phyloP scores from a whole-genome alignment of 2,888 invertebrate species.

The Acrocera orbiculus region DNA sequence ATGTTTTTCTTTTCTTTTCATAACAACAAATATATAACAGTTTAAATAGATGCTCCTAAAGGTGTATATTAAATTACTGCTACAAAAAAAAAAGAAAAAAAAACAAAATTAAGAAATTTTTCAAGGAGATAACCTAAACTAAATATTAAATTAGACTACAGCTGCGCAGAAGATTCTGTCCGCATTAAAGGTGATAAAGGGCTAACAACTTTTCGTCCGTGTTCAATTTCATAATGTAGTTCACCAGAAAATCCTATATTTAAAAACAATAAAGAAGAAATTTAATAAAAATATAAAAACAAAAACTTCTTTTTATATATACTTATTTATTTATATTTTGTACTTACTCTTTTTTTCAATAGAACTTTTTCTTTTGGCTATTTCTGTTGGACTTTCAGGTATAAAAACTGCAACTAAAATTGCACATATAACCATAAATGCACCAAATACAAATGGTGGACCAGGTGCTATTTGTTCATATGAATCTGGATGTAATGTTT shows the following conservation, averaged over 20 bases:
- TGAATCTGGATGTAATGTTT: conserved; percentile 28
- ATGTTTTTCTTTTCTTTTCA: too few species aligned
- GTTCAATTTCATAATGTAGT: conserved; percentile 66
- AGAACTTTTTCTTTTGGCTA: conserved; percentile 29
- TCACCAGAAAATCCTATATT: conserved; percentile 48
- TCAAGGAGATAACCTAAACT: too few species aligned
- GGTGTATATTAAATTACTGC: too few species aligned
- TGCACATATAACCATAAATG: conserved; percentile 88
- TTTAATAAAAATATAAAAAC: not conserved
- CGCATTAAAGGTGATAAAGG: conserved; percentile 65
- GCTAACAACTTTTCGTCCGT: conserved; percentile 56
- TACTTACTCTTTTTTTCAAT: conserved; percentile 42
- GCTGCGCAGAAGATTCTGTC: conserved; percentile 54
- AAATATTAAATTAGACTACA: too few species aligned
- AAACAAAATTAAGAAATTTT: too few species aligned
- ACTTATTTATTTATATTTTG: not conserved
- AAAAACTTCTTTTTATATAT: not conserved
- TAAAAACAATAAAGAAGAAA: not conserved
- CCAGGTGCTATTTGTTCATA: conserved; percentile 72
- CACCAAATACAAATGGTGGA: conserved; percentile 96
- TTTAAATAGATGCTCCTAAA: too few species aligned
- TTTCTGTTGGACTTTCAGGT: conserved; percentile 42
- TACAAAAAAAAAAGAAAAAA: too few species aligned
- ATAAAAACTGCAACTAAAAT: conserved; percentile 81
- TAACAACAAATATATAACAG: too few species aligned